Percentiles rank a stretch among this genome's conserved stretches.
Conservation (phyloP, 2,888 invertebrate genomes). For the Herminia tarsipennalis region DNA sequence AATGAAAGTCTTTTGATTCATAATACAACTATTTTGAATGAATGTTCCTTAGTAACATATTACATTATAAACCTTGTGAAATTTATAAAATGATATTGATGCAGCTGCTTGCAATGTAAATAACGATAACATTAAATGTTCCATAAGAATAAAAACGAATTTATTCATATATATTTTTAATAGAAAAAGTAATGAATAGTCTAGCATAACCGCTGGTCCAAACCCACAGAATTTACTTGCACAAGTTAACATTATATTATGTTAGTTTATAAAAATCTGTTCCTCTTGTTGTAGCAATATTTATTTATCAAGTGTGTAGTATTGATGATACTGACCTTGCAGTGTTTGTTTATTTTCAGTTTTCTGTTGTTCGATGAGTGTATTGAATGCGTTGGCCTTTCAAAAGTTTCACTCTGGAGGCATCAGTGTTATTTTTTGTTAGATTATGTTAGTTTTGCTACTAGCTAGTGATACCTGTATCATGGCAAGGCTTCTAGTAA, state of each 20-base stretch:
- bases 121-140: constrained; percentile 39
- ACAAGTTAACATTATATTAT: constrained; percentile 39
- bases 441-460: constrained; percentile 36
- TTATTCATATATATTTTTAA: constrained; percentile 38
- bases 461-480: constrained; percentile 27
- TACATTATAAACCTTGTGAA: constrained; percentile 14
- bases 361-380: constrained; percentile 20
- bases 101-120: constrained; percentile 45
- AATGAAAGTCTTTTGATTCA: constrained; percentile 19
- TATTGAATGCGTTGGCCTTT: constrained; percentile 21
- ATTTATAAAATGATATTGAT: constrained; percentile 38
- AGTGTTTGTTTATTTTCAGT: constrained; percentile 25
- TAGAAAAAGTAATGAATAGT: constrained; percentile 22
- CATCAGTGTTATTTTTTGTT: constrained; percentile 31
- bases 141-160: constrained; percentile 44
- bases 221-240: constrained; percentile 36
- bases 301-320: constrained; percentile 34
- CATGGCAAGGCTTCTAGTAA: constrained; percentile 27
- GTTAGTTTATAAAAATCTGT: constrained; percentile 30
- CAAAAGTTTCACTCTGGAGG: constrained; percentile 27
- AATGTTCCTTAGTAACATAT: constrained; percentile 24
- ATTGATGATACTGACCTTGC: constrained; percentile 19
- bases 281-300: constrained; percentile 40
- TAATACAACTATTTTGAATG: constrained; percentile 11
- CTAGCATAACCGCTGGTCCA: constrained; percentile 18